Evolutionary conservation across 2,888 invertebrate species (phyloP), one percentile per base, ranked within the genome.

Genomic region (Agonopterix subpropinquella): DNA sequence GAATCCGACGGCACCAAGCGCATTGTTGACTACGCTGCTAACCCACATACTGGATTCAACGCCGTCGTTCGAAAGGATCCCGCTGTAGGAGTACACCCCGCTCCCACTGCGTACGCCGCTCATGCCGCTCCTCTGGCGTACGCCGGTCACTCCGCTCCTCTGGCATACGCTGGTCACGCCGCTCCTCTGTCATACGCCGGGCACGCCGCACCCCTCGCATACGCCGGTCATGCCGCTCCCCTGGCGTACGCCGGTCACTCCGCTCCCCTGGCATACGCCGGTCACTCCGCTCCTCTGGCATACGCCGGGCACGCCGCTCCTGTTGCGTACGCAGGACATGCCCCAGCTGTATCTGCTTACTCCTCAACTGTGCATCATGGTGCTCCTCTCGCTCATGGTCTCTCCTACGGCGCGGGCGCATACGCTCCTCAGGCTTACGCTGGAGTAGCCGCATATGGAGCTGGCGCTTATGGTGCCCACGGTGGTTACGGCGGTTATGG

Each of bases 1-100:
- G 89, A 89, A 44, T 72, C 89, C 39, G 89, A 89, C 60, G 89
- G 89, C 51, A 83, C 81, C 37, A 80, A 80, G 51, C 80, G 89
- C 50, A 78, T 74, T 10, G 89, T 89, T 0, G 88, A 89, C 61
- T 89, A 89, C 69, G 79, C 81, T 9, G 81, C 89, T 11, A 77
- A 85, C 57, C 75, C 82, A 2, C 66, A 80, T 52, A 78, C 82
- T 57, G 89, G 89, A 4, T 89, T 89, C 70, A 89, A 87, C 65
- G 89, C 89, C 41, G 80, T 89, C 4, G 89, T 89, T 0, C 79
- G 78, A 58, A 83, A 80, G 53, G 80, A 83, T 53, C 69, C 73
- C 4, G 61, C 56, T 11, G 48, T 63, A 8, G 53, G 63, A 28
- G 64, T 61, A 1, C 64, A 61, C 50, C 59, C 65, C 15, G 58